Evolutionary conservation across 2,888 invertebrate genomes (phyloP), one percentile per base, ranked within the genome.

Genomic region (Loripinus fragilis): DNA sequence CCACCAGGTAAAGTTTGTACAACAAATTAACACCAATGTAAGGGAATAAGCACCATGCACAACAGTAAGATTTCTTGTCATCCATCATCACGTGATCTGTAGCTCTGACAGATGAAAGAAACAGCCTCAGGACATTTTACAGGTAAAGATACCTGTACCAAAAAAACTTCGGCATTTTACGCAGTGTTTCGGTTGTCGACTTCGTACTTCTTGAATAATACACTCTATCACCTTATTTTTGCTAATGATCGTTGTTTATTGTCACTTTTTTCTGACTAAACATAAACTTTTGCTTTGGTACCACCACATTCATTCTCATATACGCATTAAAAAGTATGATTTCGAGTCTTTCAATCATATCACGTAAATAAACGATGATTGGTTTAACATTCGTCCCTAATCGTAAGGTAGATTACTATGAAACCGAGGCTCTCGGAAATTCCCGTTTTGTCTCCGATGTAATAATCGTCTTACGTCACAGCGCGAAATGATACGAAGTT

Each of bases 21-120:
- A 33, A 60, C 60, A 60, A 60, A 10, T 28, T 60, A 60, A 60
- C 60, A 60, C 60, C 60, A 33, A 30, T 23, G 60, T 60, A 60
- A 33, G 60, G 28, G 28, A 60, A 60, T 60, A 28, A 60, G 60
- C 33, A 33, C 20, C 60, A 60, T 60, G 60, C 33, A 60, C 20
- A 60, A 60, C 68, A 60, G 71, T 71, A 66, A 55, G 69, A 69
- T 74, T 38, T 66, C 71, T 76, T 80, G 80, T 80, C 72, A 80
- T 68, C 42, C 67, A 68, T 74, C 76, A 70, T 68, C 52, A 66
- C 30, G 76, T 74, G 74, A 80, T 71, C 76, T 80, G 80, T 74
- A 76, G 66, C 50, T 70, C 65, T 80, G 80, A 80, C 80, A 80
- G 76, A 71, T 72, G 67, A 72, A 76, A 76, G 68, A 72, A 76